phyloP scores from a whole-genome alignment of 53 echinoderm and acorn worm species.

The Temnopleurus reevesii region DNA sequence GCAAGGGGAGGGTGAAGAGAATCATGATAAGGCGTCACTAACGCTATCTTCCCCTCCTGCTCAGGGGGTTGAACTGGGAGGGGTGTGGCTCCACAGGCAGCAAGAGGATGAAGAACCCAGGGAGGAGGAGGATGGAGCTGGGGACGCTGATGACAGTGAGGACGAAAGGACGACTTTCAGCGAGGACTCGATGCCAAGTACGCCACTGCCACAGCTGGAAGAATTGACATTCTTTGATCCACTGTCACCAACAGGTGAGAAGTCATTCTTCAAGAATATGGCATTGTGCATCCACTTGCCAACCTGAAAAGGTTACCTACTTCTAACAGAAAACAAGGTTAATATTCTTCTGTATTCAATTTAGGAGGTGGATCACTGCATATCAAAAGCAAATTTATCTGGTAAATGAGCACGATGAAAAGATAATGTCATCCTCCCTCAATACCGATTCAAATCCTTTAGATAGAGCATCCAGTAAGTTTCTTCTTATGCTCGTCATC shows the following conservation, averaged over 20 bases:
- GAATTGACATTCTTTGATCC: conserved; percentile 94
- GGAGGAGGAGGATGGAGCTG: conserved; percentile 63
- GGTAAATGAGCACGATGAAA: no score
- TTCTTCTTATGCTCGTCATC: no score
- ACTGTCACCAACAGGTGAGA: conserved; percentile 71
- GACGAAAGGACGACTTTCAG: conserved; percentile 93
- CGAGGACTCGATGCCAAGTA: conserved; percentile 93
- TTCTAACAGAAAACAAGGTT: no score
- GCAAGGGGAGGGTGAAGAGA: conserved; percentile 41
- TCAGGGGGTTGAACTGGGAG: conserved; percentile 65
- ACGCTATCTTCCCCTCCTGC: not conserved
- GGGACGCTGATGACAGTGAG: conserved; percentile 79
- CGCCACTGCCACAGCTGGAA: conserved; percentile 89
- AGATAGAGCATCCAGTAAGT: no score
- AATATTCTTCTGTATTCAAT: no score
- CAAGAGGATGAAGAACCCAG: conserved; percentile 75
- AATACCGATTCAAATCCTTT: no score
- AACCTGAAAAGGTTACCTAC: no score
- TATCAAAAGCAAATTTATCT: no score
- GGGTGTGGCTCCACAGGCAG: conserved; percentile 98
- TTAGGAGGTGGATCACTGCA: no score
- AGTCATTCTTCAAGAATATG: not conserved
- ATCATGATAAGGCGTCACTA: not conserved
- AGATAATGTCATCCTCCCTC: no score
- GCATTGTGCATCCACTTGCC: no score